Evolutionary conservation across 2,888 invertebrate genomes (phyloP), one percentile per base, ranked within the genome.

Genomic region (Macropis europaea): DNA sequence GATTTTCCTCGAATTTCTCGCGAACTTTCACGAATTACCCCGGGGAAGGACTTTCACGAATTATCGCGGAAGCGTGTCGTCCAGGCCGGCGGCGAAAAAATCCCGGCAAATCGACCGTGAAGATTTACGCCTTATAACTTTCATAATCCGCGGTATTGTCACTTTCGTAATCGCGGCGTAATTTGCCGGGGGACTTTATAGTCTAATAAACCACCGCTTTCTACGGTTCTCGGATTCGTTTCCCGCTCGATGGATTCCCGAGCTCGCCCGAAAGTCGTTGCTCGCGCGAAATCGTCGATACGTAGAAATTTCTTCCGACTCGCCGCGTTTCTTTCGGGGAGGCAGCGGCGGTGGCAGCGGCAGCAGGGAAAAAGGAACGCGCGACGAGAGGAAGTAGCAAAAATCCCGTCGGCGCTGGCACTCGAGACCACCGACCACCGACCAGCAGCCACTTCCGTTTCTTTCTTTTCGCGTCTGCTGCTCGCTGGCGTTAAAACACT

Each of bases 401-500:
- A 81, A 73, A 79, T 73, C 45, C 67, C 40, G 61, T 70, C 17
- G 60, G 47, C 50, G 52, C 22, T n/a, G n/a, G n/a, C 47, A 68
- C 68, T 73, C 62, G 70, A 73, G 73, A 69, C 67, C 50, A 67
- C 62, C 50, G 76, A 76, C 59, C n/a, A n/a, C n/a, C n/a, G n/a
- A n/a, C n/a, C n/a, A n/a, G n/a, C n/a, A n/a, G 71, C 61, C 61
- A 56, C 64, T 69, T 61, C 61, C 63, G 59, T 59, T 66, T 50
- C 59, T 76, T 77, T 77, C 68, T 76, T 78, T 73, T 70, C 68
- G 52, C 68, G 61, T 73, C 61, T 76, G 19, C 54, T 73, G 19
- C 54, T 73, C 72, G 63, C 54, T 75, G 67, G 76, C 74, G 74
- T 76, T 80, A 79, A 82, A 83, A 84, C 80, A 82, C 82, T 80